Evolutionary conservation across 2,888 invertebrate species (phyloP).

Genomic region (Oscheius sp.): DNA sequence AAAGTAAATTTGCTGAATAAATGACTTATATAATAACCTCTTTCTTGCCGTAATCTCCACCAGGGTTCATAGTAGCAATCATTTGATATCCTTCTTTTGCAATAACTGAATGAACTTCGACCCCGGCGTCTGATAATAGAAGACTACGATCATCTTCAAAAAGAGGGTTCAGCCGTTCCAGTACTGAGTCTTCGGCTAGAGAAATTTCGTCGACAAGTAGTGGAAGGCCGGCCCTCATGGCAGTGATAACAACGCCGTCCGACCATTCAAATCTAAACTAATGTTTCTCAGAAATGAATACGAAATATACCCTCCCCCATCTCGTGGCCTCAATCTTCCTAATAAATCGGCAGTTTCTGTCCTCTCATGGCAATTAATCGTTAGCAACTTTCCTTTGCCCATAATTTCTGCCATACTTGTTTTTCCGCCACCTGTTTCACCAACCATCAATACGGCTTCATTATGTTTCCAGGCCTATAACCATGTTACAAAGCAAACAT

Average conservation of each 20-base stretch:
- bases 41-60: slow-evolving; percentile 98
- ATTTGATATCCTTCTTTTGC: slow-evolving; percentile 85
- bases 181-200: slow-evolving; percentile 84
- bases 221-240: slow-evolving; percentile 88
- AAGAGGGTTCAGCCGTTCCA: slow-evolving; percentile 95
- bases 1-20: slow-evolving; percentile 41
- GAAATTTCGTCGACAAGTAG: slow-evolving; percentile 99
- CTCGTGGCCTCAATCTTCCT: slow-evolving; percentile 90
- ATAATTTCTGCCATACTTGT: slow-evolving; percentile 76
- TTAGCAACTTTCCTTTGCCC: slow-evolving; percentile 80
- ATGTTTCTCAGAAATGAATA: background rate
- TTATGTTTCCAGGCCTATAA: slow-evolving; percentile 83
- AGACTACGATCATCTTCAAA: slow-evolving; percentile 88
- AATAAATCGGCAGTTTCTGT: slow-evolving; percentile 97
- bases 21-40: slow-evolving; percentile 78
- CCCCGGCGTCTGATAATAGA: slow-evolving; percentile 89
- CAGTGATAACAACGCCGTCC: slow-evolving; percentile 91
- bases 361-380: slow-evolving; percentile 96
- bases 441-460: slow-evolving; percentile 94
- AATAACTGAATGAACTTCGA: slow-evolving; percentile 74
- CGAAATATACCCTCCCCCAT: slow-evolving; percentile 57
- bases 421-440: slow-evolving; percentile 84
- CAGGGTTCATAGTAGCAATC: slow-evolving; percentile 98
- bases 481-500: background rate
- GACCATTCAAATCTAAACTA: slow-evolving; percentile 85